Evolutionary conservation across 1,140 invertebrate genomes (phyloP), one percentile per base, ranked within the genome.

Genomic region (Conopomorpha cramerella): DNA sequence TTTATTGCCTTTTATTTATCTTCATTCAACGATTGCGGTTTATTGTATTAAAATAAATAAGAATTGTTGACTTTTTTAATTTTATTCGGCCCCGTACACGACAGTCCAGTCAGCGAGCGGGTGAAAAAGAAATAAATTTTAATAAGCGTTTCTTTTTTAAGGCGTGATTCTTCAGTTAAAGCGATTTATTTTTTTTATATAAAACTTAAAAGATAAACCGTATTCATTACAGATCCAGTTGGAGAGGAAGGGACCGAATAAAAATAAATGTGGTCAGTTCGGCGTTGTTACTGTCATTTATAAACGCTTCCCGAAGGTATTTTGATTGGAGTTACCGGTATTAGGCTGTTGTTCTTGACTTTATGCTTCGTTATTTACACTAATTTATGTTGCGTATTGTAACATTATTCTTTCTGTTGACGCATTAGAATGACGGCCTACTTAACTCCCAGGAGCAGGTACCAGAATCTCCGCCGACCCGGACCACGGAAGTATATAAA

Each of bases 1-100:
- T 74, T 76, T 72, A 76, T 76, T 76, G 60, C 65, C 60, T 76
- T 76, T 72, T 76, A 76, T 76, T 76, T 74, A 74, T 74, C 70
- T 74, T 72, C 72, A 74, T 74, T 74, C 70, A 68, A 57, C 67
- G 70, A 72, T 74, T 76, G 71, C 71, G 62, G 71, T 76, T 76
- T 76, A 76, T 76, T 76, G 71, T 76, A 76, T 76, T 76, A 72
- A 76, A 76, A 76, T 76, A 76, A 76, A 76, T 76, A 76, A 76
- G 71, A 76, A 76, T 76, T 76, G 67, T 68, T 65, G 67, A 71
- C 67, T 76, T 72, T 34, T 76, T 76, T 76, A 76, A 76, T 76
- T 76, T 76, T 76, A 72, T 76, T 76, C 60, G 55, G 50, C 64
- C 47, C 51, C 55, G 65, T 68, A 76, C 71, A 72, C 67, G 67